Percentiles rank a stretch among this genome's conserved stretches.
These are phyloP conservation scores for Borostomias antarcticus DNA, from an alignment of 2,797 vertebrate species.

Conservation along the genomic window DNA sequence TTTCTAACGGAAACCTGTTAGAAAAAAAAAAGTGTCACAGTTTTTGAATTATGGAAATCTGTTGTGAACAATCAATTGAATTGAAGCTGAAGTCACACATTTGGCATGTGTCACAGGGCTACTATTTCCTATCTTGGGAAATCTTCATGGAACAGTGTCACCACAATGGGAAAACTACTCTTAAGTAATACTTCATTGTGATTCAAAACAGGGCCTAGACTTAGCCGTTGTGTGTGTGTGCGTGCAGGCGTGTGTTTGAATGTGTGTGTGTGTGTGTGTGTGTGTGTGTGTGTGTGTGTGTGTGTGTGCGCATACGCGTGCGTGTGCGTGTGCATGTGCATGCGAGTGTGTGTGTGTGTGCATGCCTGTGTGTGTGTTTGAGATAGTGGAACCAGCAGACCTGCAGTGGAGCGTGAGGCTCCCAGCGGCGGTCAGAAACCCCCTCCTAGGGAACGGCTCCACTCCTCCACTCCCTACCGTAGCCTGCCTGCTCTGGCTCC, in stretches of 20 bases:
- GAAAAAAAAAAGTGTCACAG: not conserved
- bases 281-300: not conserved
- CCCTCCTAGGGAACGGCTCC: constrained; percentile 54
- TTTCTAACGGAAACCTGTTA: not conserved
- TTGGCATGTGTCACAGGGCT: not conserved
- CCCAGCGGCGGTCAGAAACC: constrained; percentile 60
- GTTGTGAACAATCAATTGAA: too few species aligned
- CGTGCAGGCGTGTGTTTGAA: not conserved
- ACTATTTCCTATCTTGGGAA: not conserved
- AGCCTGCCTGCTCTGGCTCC: constrained; percentile 33
- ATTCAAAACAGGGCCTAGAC: not conserved
- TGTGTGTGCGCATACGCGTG: not conserved
- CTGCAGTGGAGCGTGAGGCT: constrained; percentile 37
- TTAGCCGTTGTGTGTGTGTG: not conserved
- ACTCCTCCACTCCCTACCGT: constrained; percentile 53
- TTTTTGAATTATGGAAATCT: not conserved
- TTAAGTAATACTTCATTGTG: constrained; percentile 6
- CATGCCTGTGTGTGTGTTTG: constrained; percentile 15
- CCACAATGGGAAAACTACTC: not conserved
- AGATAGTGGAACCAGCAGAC: constrained; percentile 19
- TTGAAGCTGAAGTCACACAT: too few species aligned
- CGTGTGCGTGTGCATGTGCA: not conserved
- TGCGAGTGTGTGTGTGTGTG: not conserved
- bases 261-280: not conserved
- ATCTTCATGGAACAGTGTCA: not conserved